A percentile compares a stretch with the other conserved stretches of the same genome.
Conservation (phyloP, 2,113 vertebrate genomes). For the Saccopteryx bilineata region DNA sequence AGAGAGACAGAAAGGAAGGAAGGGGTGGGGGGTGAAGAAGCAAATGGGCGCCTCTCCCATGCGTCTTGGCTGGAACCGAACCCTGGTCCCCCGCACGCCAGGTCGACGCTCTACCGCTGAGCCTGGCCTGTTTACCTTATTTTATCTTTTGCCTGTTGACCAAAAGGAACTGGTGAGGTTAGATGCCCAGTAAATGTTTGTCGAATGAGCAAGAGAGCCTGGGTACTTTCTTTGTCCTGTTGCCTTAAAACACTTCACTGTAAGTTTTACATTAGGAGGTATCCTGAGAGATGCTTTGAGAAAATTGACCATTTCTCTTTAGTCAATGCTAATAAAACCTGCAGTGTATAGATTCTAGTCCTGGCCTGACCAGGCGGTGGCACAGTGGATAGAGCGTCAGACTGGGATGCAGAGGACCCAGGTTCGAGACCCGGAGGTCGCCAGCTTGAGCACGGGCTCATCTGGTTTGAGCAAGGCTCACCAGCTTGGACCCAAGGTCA, state of each 20-base stretch:
- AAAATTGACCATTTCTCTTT: background rate
- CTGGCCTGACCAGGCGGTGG: background rate
- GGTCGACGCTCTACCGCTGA: too few relatives aligned
- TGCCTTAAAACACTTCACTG: background rate
- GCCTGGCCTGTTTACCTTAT: background rate
- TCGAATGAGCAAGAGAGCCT: background rate
- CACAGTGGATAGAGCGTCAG: too few relatives aligned
- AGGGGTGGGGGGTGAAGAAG: too few relatives aligned
- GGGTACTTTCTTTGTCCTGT: background rate
- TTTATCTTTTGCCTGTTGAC: conserved; percentile 4
- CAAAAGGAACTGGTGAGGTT: background rate
- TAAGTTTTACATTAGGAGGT: background rate
- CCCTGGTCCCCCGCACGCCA: too few relatives aligned
- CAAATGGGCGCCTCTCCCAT: too few relatives aligned
- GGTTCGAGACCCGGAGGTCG: too few relatives aligned
- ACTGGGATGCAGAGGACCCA: too few relatives aligned
- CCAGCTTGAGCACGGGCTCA: too few relatives aligned
- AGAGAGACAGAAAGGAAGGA: too few relatives aligned
- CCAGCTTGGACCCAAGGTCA: too few relatives aligned
- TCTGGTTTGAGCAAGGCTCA: too few relatives aligned
- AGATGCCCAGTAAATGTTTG: background rate
- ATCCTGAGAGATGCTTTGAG: background rate
- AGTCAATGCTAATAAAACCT: background rate
- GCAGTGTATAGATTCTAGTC: background rate
- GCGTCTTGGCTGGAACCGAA: too few relatives aligned